These are phyloP conservation scores for Trissolcus brochymenae DNA, from an alignment of 2,888 invertebrate genomes.

Conservation along the genomic window DNA sequence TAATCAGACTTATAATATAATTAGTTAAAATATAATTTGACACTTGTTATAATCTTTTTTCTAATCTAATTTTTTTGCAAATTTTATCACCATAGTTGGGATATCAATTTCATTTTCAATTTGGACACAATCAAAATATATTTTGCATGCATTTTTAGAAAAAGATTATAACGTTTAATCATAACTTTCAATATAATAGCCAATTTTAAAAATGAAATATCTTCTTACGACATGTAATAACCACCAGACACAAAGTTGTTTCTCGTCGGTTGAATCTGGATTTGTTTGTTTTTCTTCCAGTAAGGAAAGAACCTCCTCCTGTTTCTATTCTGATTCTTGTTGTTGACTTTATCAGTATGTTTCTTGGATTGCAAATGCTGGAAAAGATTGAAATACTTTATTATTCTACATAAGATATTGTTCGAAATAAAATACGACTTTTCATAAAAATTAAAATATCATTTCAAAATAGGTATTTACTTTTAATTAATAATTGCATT, in stretches of 20 bases:
- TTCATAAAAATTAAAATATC: constrained; percentile 3
- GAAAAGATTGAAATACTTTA: constrained; percentile 35
- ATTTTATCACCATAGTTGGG: too few species aligned
- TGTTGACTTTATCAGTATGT: constrained; percentile 71
- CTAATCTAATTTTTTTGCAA: too few species aligned
- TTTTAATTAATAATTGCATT: constrained; percentile 4
- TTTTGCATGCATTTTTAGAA: constrained; percentile 7
- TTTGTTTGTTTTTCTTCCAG: constrained; percentile 64
- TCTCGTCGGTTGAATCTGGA: constrained; percentile 61
- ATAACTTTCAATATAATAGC: constrained; percentile 1
- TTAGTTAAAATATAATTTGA: too few species aligned
- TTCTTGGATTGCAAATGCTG: constrained; percentile 69
- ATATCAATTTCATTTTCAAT: too few species aligned
- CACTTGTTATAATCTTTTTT: too few species aligned
- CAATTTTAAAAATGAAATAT: constrained; percentile 27
- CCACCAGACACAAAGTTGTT: constrained; percentile 70
- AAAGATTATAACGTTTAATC: constrained; percentile 2
- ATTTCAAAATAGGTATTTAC: neutral
- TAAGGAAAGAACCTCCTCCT: constrained; percentile 68
- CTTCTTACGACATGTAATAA: constrained; percentile 59
- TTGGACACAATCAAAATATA: neutral
- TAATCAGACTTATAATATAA: too few species aligned
- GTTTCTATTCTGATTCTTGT: constrained; percentile 62
- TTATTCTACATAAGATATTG: neutral
- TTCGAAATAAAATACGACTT: constrained; percentile 8